Evolutionary conservation across 2,113 vertebrate species (phyloP), one percentile per base, ranked within the genome.

Genomic region (Herpetotheres cachinnans): DNA sequence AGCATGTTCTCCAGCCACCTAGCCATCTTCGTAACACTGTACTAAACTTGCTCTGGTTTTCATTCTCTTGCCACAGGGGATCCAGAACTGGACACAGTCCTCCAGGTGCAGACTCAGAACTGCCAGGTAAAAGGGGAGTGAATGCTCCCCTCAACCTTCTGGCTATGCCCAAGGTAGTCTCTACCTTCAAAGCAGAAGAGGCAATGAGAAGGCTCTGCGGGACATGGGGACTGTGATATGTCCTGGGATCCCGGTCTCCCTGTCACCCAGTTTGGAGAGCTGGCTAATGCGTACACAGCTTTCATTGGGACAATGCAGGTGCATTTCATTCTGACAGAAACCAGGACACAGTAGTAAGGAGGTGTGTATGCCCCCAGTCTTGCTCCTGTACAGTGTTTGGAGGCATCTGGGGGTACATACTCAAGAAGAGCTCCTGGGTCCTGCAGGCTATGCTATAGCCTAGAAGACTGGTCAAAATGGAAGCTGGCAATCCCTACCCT

Each of bases 181-280:
- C 30, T 86, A 18, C 17, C 7, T 52, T 72, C 66, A 83, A 86
- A 80, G 18, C 24, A 80, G 52, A 86, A 30, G 34, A 72, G 14
- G 9, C 7, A 73, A 19, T 14, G 19, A 84, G 44, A 77, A 91
- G 21, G 6, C 16, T 77, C 36, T 78, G 40, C 2, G 2, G 65
- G 40, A 66, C 18, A 62, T 0, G 0, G 26, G 26, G 30, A 6
- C 2, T 47, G 13, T 44, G 24, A 2, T 16, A 8, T 27, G 4
- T n/a, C 24, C 36, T 34, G 34, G 34, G 34, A 36, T 44, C 16
- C 25, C 25, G 42, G 30, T 10, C 2, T 61, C 16, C 26, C 22
- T 11, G 3, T 46, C 21, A 50, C 9, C 8, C 42, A 49, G 4
- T 22, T 66, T 54, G 52, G 25, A 88, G 46, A 55, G 8, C 19